Conservation (phyloP, 2,113 vertebrate species). For the Loxodonta africana region DNA sequence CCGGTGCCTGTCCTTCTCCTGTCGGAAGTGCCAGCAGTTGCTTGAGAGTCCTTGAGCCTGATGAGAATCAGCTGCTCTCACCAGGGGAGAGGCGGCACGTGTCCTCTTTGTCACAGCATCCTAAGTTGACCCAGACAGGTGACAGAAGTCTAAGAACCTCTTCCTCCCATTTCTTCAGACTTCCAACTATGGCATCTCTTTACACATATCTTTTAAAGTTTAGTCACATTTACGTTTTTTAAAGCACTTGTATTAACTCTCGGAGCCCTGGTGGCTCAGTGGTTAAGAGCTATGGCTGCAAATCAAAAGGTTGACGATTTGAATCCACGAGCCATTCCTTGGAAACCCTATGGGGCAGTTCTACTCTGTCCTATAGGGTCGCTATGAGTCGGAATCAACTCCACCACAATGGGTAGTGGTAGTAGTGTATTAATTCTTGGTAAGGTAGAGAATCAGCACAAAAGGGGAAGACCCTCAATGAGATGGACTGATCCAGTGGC, state of each 20-base stretch:
- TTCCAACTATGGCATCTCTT: conserved; percentile 50
- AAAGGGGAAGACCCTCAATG: too few relatives aligned
- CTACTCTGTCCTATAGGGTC: too few relatives aligned
- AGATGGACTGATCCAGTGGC: too few relatives aligned
- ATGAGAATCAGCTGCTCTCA: neutral
- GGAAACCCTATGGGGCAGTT: too few relatives aligned
- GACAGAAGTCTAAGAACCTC: neutral
- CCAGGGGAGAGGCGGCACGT: neutral
- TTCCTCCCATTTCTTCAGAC: neutral
- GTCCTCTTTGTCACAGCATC: neutral
- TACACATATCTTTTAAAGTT: neutral
- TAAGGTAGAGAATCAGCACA: too few relatives aligned
- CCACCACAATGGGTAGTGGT: too few relatives aligned
- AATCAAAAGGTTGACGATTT: too few relatives aligned
- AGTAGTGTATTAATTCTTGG: too few relatives aligned
- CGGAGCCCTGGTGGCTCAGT: too few relatives aligned
- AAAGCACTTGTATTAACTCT: conserved; percentile 18
- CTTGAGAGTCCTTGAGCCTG: neutral
- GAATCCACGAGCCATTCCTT: too few relatives aligned
- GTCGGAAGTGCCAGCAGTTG: conserved; percentile 41
- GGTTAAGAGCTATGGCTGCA: too few relatives aligned
- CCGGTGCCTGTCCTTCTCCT: neutral
- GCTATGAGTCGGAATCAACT: too few relatives aligned
- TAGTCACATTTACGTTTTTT: neutral
- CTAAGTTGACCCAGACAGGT: neutral